These are phyloP conservation scores for Prochilodus magdalenae DNA, from an alignment of 2,113 vertebrate species.

Conservation along the genomic window DNA sequence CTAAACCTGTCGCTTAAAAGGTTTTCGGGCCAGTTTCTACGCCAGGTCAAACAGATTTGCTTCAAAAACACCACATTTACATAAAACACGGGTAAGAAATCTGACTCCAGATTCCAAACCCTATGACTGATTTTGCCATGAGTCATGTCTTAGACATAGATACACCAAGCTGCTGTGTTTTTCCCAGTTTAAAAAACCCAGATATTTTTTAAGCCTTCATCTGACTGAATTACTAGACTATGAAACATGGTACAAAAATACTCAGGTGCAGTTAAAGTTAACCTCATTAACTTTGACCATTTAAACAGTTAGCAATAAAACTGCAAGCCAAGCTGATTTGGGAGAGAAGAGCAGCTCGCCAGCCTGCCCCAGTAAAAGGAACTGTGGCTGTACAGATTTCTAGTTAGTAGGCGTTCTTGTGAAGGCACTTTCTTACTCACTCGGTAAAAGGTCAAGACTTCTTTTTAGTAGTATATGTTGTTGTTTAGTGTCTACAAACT, in stretches of 20 bases:
- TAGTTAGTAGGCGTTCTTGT: background rate
- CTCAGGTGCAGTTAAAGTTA: background rate
- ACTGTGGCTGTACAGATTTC: background rate
- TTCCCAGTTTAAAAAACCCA: conserved; percentile 21
- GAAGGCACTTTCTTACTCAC: background rate
- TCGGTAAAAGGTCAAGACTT: background rate
- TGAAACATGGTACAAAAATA: conserved; percentile 4
- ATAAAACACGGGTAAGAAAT: background rate
- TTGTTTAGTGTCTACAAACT: no score
- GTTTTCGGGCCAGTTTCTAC: background rate
- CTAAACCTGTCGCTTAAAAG: background rate
- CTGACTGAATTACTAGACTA: background rate
- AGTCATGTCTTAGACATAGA: conserved; percentile 3
- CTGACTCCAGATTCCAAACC: conserved; percentile 12
- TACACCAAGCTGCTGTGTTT: background rate
- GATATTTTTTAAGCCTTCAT: background rate
- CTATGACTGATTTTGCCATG: conserved; percentile 9
- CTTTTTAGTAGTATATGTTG: background rate
- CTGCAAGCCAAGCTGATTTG: background rate
- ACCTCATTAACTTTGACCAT: background rate
- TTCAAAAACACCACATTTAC: conserved; percentile 18
- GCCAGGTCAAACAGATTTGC: background rate
- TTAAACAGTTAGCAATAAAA: background rate
- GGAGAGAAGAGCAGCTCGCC: background rate
- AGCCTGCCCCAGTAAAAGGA: background rate